These are phyloP conservation scores for Formicarius rufipectus DNA, from an alignment of 2,113 vertebrate genomes.

Conservation along the genomic window DNA sequence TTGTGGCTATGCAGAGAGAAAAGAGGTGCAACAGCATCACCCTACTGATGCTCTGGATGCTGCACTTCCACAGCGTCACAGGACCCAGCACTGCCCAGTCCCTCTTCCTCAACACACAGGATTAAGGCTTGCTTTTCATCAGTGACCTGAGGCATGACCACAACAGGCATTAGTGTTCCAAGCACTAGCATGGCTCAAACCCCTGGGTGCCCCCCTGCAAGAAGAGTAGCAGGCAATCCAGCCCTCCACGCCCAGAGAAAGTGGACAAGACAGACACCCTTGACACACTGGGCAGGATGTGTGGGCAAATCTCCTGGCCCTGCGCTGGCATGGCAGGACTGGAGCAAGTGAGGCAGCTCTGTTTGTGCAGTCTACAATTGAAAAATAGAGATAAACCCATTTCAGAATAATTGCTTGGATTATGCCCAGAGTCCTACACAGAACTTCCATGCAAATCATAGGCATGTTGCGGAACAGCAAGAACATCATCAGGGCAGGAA, in stretches of 20 bases:
- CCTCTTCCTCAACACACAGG: neutral
- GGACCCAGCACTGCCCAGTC: neutral
- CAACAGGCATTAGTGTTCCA: accelerated
- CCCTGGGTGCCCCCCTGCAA: neutral
- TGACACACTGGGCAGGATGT: neutral
- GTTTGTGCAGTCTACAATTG: neutral
- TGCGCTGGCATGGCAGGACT: neutral
- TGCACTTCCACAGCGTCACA: neutral
- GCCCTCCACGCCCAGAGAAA: neutral
- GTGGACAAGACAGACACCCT: accelerated
- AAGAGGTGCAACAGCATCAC: neutral
- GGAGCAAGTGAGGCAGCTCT: neutral
- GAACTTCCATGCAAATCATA: neutral
- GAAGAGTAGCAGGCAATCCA: neutral
- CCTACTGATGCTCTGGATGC: neutral
- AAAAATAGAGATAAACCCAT: neutral
- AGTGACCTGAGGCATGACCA: neutral
- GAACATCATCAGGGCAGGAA: neutral
- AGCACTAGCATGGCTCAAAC: neutral
- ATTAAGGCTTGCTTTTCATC: neutral
- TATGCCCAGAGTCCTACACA: neutral
- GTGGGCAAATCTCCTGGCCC: neutral
- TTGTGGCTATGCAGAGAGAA: conserved; percentile 84
- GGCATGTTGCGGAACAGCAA: neutral
- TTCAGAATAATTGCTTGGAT: neutral